Conservation (phyloP, 2,113 vertebrate species). For the Probosciger aterrimus region DNA sequence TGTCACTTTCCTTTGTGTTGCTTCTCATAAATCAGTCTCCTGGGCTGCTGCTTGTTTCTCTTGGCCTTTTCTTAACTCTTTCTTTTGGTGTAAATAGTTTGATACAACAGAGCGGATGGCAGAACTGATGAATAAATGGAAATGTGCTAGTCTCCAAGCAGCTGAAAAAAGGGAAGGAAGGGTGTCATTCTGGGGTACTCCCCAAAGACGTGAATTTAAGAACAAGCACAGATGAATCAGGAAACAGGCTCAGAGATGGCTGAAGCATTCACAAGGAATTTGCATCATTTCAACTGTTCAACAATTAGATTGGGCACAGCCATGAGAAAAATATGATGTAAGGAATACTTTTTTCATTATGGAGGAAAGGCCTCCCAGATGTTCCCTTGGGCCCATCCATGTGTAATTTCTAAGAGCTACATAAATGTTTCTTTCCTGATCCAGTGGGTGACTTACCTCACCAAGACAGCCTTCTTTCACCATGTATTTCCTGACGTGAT, state of each 20-base stretch:
- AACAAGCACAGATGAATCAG: not conserved
- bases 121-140: conserved; percentile 46
- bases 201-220: not conserved
- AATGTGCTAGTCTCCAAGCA: not conserved
- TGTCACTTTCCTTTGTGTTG: conserved; percentile 17
- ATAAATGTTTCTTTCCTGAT: not conserved
- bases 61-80: conserved; percentile 40
- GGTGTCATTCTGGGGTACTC: conserved; percentile 21
- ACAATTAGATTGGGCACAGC: not conserved
- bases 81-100: conserved; percentile 16
- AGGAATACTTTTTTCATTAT: not conserved
- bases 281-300: not conserved
- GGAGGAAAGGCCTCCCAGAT: not conserved
- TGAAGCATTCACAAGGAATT: not conserved
- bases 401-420: not conserved
- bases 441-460: conserved; percentile 75
- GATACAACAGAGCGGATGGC: not conserved
- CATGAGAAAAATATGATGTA: not conserved
- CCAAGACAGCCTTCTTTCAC: conserved; percentile 91
- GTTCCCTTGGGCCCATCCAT: not conserved
- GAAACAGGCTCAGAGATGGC: not conserved
- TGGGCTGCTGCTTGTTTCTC: conserved; percentile 32
- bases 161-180: conserved; percentile 49
- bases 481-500: conserved; percentile 90
- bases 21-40: conserved; percentile 5